Base-by-base conservation (phyloP, 2,113 vertebrate genomes). In the Mola mola region DNA sequence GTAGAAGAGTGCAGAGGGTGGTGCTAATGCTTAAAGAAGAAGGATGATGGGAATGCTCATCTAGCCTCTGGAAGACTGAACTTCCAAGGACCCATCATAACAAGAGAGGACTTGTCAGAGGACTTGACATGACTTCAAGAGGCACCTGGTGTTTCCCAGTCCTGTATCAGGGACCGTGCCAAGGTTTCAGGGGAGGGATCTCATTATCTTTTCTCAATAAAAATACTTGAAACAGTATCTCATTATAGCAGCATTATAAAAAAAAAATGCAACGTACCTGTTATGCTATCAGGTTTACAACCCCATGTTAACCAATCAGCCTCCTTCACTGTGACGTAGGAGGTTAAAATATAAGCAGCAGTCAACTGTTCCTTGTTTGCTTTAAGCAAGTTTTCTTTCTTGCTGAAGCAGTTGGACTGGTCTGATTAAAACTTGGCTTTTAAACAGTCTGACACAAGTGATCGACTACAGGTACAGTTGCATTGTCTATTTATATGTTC, bases 201-300 rank as follows among this genome's bases (percentile, higher is more conserved):
- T n/a, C n/a, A n/a, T n/a, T n/a, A n/a, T n/a, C n/a, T n/a, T n/a
- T n/a, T n/a, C n/a, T n/a, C n/a, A n/a, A n/a, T n/a, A n/a, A n/a
- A n/a, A n/a, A n/a, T n/a, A n/a, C n/a, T n/a, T n/a, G n/a, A n/a
- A 58, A 12, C 13, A 49, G 4, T 22, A 31, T 2, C 3, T 55
- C 40, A 31, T 38, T 22, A 60, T 31, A 47, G 20, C 10, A 20
- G 10, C 12, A 20, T 28, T 47, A 78, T 79, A 57, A 57, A 40
- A 34, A 64, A 33, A 34, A 64, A 33, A 4, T 2, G 19, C 15
- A 19, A 6, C 47, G 24, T n/a, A n/a, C n/a, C n/a, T n/a, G 28
- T 66, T 40, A 65, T 79, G 78, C 85, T 79, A 67, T 77, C 72
- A 43, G 50, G 24, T 91, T 90, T 90, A 91, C 80, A 47, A 64